Evolutionary conservation across 92 coral and sea anemone genomes (phyloP).

Genomic region (Anthopleura xanthogrammica): DNA sequence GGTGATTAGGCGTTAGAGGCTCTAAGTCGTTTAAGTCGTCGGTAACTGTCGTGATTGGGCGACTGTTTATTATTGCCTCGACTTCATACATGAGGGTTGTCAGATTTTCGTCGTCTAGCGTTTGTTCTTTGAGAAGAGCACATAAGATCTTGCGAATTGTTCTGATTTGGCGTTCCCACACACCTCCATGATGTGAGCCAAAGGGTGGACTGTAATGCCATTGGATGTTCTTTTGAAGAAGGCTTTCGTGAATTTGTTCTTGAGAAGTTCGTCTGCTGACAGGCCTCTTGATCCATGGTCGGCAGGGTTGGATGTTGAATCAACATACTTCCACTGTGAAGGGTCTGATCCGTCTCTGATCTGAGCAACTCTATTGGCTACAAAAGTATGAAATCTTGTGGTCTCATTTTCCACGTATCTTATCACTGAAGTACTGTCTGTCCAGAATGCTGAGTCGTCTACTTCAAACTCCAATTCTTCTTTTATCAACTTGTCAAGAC

Average conservation of each 20-base stretch:
- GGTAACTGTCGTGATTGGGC: neutral
- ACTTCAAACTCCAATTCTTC: slow-evolving; percentile 33
- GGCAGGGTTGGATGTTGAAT: slow-evolving; percentile 16
- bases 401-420: slow-evolving; percentile 42
- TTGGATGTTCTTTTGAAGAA: slow-evolving; percentile 2
- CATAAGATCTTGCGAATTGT: slow-evolving; percentile 1
- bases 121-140: slow-evolving; percentile 10
- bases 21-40: slow-evolving; percentile 21
- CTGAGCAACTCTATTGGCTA: slow-evolving; percentile 49
- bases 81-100: neutral
- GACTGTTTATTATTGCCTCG: neutral
- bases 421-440: slow-evolving; percentile 43
- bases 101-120: neutral
- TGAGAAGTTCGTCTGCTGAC: slow-evolving; percentile 11
- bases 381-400: slow-evolving; percentile 34
- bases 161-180: slow-evolving; percentile 3
- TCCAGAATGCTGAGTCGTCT: slow-evolving; percentile 28
- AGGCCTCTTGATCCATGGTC: slow-evolving; percentile 23
- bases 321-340: slow-evolving; percentile 19
- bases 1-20: slow-evolving; percentile 60
- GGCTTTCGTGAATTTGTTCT: slow-evolving; percentile 7
- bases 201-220: neutral
- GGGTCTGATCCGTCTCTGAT: slow-evolving; percentile 21
- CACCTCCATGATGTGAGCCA: slow-evolving; percentile 2
- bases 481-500: slow-evolving; percentile 22